Evolutionary conservation across 2,888 invertebrate species (phyloP), one percentile per base, ranked within the genome.

Genomic region (Epinotia brunnichana): DNA sequence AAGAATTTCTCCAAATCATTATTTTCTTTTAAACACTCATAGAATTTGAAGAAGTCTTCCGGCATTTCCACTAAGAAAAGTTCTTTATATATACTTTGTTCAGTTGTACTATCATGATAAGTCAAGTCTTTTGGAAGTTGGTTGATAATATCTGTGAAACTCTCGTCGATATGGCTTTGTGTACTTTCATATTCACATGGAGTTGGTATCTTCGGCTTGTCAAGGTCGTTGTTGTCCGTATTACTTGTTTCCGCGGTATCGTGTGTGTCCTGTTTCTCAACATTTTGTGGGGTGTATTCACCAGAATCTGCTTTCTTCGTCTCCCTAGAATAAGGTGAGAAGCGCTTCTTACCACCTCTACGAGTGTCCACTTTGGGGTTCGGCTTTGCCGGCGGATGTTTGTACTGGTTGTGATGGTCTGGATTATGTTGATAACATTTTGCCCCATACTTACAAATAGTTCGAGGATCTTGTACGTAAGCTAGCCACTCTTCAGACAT

Each of bases 1-100:
- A 98, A 91, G 13, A 96, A 95, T 77, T 94, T 94, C 82, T 94
- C 87, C 15, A 96, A 95, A 15, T 81, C 77, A 39, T 81, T 90
- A 19, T 93, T 91, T 21, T 92, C 81, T 81, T 94, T 92, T 74
- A 97, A 95, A 81, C 97, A 96, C 61, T 97, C 95, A 95, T 96
- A 98, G 85, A 98, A 97, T 71, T 95, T 92, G 81, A 95, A 98
- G 86, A 98, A 98, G 87, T 98, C 98, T n/a, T 94, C 85, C 0
- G 98, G 98, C 97, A 98, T 98, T 75, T 96, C 95, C 0, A 97
- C 95, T 39, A 97, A 87, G 87, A 98, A 98, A 77, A 97, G 95
- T 69, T 95, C 94, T 78, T 95, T 95, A 62, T 97, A 95, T 94
- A 95, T 74, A 87, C 84, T 81, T 89, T 92, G 68, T 88, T 94